Conservation (phyloP, 2,888 invertebrate genomes). For the Yponomeuta sedellus region DNA sequence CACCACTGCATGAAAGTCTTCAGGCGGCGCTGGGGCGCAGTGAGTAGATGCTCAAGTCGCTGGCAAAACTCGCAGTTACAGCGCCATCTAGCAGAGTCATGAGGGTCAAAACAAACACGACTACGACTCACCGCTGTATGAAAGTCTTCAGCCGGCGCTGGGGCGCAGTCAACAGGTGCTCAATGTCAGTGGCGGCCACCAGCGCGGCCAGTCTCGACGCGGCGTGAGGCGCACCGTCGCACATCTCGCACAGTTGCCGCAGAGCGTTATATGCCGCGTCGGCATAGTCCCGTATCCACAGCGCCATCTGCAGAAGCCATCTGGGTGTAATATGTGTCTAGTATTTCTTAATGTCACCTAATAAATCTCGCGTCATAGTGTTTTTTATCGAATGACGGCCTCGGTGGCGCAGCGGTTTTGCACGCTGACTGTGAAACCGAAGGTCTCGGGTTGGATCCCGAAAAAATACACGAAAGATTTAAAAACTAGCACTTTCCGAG, state of each 20-base stretch:
- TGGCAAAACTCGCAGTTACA: constrained; percentile 45
- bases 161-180: constrained; percentile 30
- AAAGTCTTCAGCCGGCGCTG: constrained; percentile 39
- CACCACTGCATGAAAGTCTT: no score
- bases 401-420: no score
- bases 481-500: no score
- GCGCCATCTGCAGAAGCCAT: constrained; percentile 36
- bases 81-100: constrained; percentile 32
- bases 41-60: constrained; percentile 36
- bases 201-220: constrained; percentile 38
- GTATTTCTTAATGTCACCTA: no score
- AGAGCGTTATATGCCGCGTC: constrained; percentile 49
- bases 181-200: constrained; percentile 38
- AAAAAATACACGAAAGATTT: no score
- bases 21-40: constrained; percentile 21
- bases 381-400: no score
- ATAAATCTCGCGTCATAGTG: no score
- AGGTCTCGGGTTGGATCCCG: no score
- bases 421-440: no score
- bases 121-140: constrained; percentile 35
- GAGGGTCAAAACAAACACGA: no score
- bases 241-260: constrained; percentile 35
- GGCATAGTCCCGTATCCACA: constrained; percentile 54
- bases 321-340: not conserved
- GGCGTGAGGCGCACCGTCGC: constrained; percentile 25